Evolutionary conservation across 2,113 vertebrate genomes (phyloP), one percentile per base, ranked within the genome.

Genomic region (Hypocryptadius cinnamomeus): DNA sequence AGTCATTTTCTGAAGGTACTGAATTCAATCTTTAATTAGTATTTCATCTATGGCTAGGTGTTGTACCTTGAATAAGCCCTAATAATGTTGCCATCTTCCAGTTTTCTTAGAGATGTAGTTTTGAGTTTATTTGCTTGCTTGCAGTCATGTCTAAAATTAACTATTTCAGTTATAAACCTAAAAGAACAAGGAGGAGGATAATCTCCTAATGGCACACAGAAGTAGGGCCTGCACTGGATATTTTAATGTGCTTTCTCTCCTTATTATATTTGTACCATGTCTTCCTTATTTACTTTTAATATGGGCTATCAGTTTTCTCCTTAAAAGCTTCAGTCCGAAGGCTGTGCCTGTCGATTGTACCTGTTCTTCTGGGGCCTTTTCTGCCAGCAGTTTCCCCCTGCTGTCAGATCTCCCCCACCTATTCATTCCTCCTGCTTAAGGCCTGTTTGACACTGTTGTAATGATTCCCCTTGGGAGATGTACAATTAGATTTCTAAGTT

Each of bases 11-110:
- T 33, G 87, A 95, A 94, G 78, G 51, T 79, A 94, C 83, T 16
- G 68, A 94, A 89, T 59, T 18, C 85, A 97, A 74, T 92, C 59
- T 97, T 90, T 95, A 93, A 94, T 96, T 96, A 97, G 89, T 95
- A 97, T 96, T 94, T 97, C 39, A 87, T 95, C 79, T 66, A 24
- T 85, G 89, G n/a, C 79, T 69, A 64, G 78, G 83, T 89, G 56
- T 85, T 45, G 37, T 85, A 79, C 40, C 65, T 94, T 95, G 87
- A 95, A 93, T 79, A 96, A 97, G 59, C 30, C 65, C 83, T 94
- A 88, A 90, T 94, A 95, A 95, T 90, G 87, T 71, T 89, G 30
- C 53, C 53, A 31, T 39, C 77, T 89, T 47, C 4, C 11, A 48
- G 44, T 65, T 56, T 79, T 86, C 85, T 87, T 85, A 78, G 79